These are phyloP conservation scores for Anadara kagoshimensis DNA, from an alignment of 1,140 invertebrate genomes.

Conservation along the genomic window DNA sequence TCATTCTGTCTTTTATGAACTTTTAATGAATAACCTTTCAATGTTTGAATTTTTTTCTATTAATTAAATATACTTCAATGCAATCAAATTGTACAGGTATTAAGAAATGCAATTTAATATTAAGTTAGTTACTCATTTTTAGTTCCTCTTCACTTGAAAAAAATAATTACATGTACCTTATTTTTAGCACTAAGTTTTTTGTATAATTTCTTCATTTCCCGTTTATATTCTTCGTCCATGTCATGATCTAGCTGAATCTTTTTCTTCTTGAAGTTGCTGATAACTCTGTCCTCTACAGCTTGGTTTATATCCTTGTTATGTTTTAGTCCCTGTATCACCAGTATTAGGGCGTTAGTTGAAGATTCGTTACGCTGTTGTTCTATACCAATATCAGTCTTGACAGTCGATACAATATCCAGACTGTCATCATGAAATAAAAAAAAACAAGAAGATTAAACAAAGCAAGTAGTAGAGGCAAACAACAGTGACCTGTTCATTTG, in stretches of 20 bases:
- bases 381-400: slow-evolving; percentile 61
- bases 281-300: slow-evolving; percentile 43
- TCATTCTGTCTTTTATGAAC: too few species aligned
- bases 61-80: too few species aligned
- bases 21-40: too few species aligned
- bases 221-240: slow-evolving; percentile 62
- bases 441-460: neutral
- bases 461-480: neutral
- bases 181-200: slow-evolving; percentile 68
- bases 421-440: slow-evolving; percentile 40
- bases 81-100: too few species aligned
- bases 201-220: slow-evolving; percentile 61
- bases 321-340: slow-evolving; percentile 54
- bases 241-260: slow-evolving; percentile 56
- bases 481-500: too few species aligned
- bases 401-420: slow-evolving; percentile 64
- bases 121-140: too few species aligned
- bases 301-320: slow-evolving; percentile 64
- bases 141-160: too few species aligned
- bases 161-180: slow-evolving; percentile 55
- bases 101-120: too few species aligned
- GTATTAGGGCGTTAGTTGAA: slow-evolving; percentile 38
- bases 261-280: slow-evolving; percentile 46
- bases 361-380: slow-evolving; percentile 61
- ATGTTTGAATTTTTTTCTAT: too few species aligned